Conservation (phyloP, 2,113 vertebrate genomes). For the Paramisgurnus dabryanus region DNA sequence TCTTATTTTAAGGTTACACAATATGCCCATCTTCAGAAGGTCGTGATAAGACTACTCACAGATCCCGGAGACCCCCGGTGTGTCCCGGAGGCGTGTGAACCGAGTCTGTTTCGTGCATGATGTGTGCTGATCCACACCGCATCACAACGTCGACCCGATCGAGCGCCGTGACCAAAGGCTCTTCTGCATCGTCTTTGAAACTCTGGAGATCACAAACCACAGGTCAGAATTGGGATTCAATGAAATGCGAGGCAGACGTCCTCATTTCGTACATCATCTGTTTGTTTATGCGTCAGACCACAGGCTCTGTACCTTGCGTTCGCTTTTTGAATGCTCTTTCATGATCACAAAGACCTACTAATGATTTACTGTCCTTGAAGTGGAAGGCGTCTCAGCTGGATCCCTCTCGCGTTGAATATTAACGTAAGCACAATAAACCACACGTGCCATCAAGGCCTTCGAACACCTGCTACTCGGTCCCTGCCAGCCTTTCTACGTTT, state of each 20-base stretch:
- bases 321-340: conserved; percentile 14
- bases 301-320: conserved; percentile 18
- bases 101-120: conserved; percentile 20
- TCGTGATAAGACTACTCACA: conserved; percentile 10
- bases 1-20: conserved; percentile 28
- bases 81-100: background rate
- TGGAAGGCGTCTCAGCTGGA: background rate
- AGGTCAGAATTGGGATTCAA: conserved; percentile 9
- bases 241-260: conserved; percentile 20
- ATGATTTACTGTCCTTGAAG: conserved; percentile 28
- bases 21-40: conserved; percentile 1
- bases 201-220: conserved; percentile 18
- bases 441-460: conserved; percentile 10
- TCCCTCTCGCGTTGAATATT: conserved; percentile 28
- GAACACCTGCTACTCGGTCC: background rate
- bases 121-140: conserved; percentile 8
- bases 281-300: conserved; percentile 27
- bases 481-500: background rate
- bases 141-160: background rate
- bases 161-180: conserved; percentile 19
- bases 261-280: background rate
- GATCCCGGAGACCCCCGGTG: background rate
- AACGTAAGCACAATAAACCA: conserved; percentile 24
- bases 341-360: conserved; percentile 35
- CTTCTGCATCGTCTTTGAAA: conserved; percentile 31